phyloP scores from a whole-genome alignment of 2,888 invertebrate species.

The Noctuana brunneofusca region DNA sequence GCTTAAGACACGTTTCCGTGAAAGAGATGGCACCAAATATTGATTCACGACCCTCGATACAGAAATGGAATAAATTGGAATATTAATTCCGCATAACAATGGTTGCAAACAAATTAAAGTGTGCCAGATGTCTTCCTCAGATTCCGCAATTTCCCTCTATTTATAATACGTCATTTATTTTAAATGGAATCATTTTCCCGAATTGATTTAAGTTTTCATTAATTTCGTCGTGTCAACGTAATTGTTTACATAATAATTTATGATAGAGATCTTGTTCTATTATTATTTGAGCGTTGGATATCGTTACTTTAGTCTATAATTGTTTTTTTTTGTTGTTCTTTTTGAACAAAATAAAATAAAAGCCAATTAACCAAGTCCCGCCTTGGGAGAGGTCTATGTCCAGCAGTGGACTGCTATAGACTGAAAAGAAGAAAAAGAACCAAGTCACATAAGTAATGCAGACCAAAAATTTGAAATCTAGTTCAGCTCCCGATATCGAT shows the following conservation, averaged over 20 bases:
- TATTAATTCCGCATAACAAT: constrained; percentile 82
- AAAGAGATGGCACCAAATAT: constrained; percentile 70
- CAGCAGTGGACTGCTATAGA: no score
- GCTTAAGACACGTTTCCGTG: constrained; percentile 51
- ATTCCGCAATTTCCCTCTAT: constrained; percentile 66
- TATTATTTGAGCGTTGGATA: background rate
- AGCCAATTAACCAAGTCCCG: no score
- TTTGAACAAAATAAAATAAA: no score
- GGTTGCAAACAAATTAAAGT: constrained; percentile 79
- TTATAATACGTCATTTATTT: constrained; percentile 66
- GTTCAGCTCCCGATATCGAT: no score
- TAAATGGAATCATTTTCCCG: constrained; percentile 50
- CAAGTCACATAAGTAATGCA: no score
- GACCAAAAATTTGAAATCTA: no score
- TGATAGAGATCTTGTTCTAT: background rate
- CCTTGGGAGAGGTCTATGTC: no score
- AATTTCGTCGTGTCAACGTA: constrained; percentile 4
- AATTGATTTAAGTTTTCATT: constrained; percentile 16
- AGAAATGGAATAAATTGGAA: constrained; percentile 81
- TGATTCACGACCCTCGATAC: constrained; percentile 77
- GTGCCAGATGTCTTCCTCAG: constrained; percentile 78
- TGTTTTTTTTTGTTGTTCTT: no score
- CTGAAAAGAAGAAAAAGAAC: no score
- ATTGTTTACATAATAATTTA: constrained; percentile 16
- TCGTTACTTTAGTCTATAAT: no score